phyloP scores from a whole-genome alignment of 1,140 invertebrate genomes.

The Scaptomyza pallida region DNA sequence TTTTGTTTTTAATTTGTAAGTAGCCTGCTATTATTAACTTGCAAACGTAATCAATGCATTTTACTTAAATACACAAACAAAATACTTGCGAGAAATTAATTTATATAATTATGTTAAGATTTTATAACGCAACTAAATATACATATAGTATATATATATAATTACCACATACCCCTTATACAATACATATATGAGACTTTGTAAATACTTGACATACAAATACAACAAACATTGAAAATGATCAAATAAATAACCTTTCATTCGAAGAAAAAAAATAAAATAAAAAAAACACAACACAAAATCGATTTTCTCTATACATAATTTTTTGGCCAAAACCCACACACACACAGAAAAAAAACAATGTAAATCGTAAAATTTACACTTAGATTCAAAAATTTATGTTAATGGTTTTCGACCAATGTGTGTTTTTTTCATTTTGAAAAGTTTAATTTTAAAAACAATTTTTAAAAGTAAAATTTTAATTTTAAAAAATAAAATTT shows the following conservation, averaged over 20 bases:
- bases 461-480: no score
- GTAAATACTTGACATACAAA: constrained; percentile 68
- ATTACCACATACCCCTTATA: constrained; percentile 32
- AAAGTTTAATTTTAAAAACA: no score
- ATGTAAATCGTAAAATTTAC: no score
- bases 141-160: constrained; percentile 20
- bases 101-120: constrained; percentile 82
- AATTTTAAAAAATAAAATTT: no score
- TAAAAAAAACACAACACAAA: constrained; percentile 47
- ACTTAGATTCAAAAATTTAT: no score
- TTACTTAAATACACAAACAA: constrained; percentile 60
- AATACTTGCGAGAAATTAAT: constrained; percentile 63
- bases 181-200: constrained; percentile 55
- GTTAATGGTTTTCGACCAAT: no score
- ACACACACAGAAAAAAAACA: no score
- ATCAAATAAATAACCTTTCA: constrained; percentile 74
- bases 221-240: constrained; percentile 37
- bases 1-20: constrained; percentile 71
- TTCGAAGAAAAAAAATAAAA: constrained; percentile 49
- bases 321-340: constrained; percentile 43
- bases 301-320: constrained; percentile 49
- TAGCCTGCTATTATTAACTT: constrained; percentile 68
- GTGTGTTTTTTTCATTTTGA: no score
- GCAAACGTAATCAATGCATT: constrained; percentile 77
- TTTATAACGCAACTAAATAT: constrained; percentile 69